Conservation (phyloP, 2,113 vertebrate genomes). For the Pyrgilauda ruficollis region DNA sequence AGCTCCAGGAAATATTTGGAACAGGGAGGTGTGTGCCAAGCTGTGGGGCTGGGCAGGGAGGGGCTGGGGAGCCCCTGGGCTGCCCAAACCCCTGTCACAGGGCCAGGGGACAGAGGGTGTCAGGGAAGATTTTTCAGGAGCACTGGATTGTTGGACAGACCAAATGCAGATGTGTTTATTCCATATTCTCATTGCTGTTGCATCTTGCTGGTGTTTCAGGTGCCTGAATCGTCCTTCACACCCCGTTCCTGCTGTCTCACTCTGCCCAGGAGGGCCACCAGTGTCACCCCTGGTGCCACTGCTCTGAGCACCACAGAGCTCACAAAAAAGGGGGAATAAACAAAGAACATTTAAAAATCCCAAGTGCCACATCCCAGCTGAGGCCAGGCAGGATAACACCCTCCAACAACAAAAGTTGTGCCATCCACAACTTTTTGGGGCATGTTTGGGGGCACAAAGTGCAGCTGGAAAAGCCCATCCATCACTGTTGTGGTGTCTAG, state of each 20-base stretch:
- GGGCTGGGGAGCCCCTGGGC: fast-evolving
- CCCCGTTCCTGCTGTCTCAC: not conserved
- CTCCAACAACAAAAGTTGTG: not conserved
- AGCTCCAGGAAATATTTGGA: not conserved
- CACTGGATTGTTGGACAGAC: not conserved
- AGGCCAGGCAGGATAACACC: not conserved
- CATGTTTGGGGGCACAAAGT: not conserved
- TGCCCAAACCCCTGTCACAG: not conserved
- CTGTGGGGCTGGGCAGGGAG: not conserved
- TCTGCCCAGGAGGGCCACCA: not conserved
- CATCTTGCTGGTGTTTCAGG: not conserved
- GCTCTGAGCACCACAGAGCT: not conserved
- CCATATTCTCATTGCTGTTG: not conserved
- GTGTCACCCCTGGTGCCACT: not conserved
- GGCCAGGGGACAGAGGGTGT: not conserved
- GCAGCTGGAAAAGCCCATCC: not conserved
- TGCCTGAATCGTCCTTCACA: not conserved
- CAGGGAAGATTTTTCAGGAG: not conserved
- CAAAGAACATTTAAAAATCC: fast-evolving
- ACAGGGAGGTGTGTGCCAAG: not conserved
- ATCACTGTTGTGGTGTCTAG: not conserved
- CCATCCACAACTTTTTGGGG: not conserved
- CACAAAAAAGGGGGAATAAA: not conserved
- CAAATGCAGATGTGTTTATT: not conserved
- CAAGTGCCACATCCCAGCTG: not conserved